Percentiles rank a stretch among this genome's conserved stretches.
These are phyloP conservation scores for Sinopyrophorus schimmeli DNA, from an alignment of 2,888 invertebrate species.

Conservation along the genomic window DNA sequence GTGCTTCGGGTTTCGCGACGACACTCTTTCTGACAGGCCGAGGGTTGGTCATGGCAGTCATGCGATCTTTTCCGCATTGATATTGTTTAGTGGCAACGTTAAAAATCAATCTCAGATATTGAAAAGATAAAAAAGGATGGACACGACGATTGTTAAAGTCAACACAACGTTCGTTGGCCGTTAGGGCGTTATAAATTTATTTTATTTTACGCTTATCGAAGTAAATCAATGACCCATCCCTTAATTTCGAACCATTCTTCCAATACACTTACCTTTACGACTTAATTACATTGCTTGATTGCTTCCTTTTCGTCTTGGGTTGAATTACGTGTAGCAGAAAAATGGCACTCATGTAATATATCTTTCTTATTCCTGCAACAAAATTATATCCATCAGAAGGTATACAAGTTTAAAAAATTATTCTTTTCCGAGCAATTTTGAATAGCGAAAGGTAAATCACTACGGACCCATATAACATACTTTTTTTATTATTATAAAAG, in stretches of 20 bases:
- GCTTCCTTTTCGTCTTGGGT: constrained; percentile 3
- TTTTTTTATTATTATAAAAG: no score
- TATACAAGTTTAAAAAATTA: no score
- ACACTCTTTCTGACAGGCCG: constrained; percentile 30
- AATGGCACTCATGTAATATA: neutral
- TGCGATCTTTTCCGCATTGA: constrained; percentile 33
- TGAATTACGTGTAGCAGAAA: constrained; percentile 2
- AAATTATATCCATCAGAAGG: no score
- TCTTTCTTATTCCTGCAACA: constrained; percentile 3
- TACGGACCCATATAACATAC: no score
- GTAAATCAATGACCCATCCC: constrained; percentile 11
- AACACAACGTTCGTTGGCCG: no score
- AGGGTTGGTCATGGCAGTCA: constrained; percentile 31
- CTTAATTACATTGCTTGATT: constrained; percentile 9
- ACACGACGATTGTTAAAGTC: no score
- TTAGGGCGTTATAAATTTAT: no score
- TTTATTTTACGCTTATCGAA: constrained; percentile 6
- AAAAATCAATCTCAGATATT: constrained; percentile 41
- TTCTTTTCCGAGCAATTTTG: no score
- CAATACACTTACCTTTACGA: constrained; percentile 10
- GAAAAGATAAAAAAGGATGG: no score
- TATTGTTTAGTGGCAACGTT: constrained; percentile 35
- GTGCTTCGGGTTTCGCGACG: constrained; percentile 25
- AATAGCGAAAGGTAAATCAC: no score
- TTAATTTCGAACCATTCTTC: constrained; percentile 8